A percentile compares a stretch with the other conserved stretches of the same genome.
Evolutionary conservation across 2,113 vertebrate species (phyloP).

Genomic region (Amphiprion ocellaris): DNA sequence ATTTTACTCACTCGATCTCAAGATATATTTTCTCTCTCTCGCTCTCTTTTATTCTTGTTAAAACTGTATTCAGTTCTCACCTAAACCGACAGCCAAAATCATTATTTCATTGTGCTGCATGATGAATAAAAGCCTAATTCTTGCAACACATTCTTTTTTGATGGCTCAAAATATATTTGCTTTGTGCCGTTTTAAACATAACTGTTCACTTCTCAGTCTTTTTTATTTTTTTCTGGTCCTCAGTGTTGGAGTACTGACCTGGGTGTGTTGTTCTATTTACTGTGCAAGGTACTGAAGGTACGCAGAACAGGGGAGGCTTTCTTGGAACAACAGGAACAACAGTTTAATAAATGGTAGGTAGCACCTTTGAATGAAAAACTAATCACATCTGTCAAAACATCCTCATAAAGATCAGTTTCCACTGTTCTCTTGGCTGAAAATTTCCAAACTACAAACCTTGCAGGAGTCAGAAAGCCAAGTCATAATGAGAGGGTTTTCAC

Average conservation of each 20-base stretch:
- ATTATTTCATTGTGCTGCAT: not conserved
- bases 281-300: not conserved
- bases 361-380: too few species aligned
- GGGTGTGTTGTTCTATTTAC: not conserved
- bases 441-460: too few species aligned
- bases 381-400: too few species aligned
- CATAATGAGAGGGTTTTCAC: too few species aligned
- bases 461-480: too few species aligned
- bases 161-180: not conserved
- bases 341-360: too few species aligned
- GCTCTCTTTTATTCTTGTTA: not conserved
- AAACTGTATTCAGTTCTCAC: not conserved
- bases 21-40: not conserved
- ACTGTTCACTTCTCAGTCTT: not conserved
- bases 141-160: not conserved
- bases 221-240: not conserved
- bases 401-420: too few species aligned
- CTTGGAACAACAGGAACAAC: too few species aligned
- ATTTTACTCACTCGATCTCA: not conserved
- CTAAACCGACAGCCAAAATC: not conserved
- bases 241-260: not conserved
- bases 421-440: too few species aligned
- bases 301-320: too few species aligned
- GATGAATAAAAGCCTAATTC: not conserved
- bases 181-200: not conserved